Percentiles rank a stretch among this genome's conserved stretches.
Evolutionary conservation across 2,888 invertebrate genomes (phyloP).

Genomic region (Orchesella flavescens): DNA sequence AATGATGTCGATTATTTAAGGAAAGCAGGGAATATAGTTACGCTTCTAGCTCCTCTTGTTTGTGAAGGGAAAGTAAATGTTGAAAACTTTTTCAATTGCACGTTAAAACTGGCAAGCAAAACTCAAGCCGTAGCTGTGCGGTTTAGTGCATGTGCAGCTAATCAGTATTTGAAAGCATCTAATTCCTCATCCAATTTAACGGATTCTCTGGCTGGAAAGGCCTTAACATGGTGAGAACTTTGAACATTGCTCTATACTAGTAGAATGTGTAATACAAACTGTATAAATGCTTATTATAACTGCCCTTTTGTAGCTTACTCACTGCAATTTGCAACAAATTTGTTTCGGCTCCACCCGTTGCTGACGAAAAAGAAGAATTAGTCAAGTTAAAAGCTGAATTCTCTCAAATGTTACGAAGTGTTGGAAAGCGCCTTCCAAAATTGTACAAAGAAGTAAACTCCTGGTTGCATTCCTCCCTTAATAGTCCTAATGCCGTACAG

Average conservation of each 20-base stretch:
- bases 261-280: background rate
- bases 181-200: slow-evolving; percentile 27
- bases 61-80: slow-evolving; percentile 57
- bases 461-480: slow-evolving; percentile 67
- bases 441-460: slow-evolving; percentile 67
- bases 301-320: slow-evolving; percentile 46
- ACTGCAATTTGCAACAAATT: slow-evolving; percentile 66
- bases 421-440: slow-evolving; percentile 65
- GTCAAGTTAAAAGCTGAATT: slow-evolving; percentile 66
- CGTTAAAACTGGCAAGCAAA: slow-evolving; percentile 57
- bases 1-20: slow-evolving; percentile 64
- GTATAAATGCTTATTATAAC: background rate
- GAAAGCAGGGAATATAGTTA: slow-evolving; percentile 67
- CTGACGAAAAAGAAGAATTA: slow-evolving; percentile 67
- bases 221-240: slow-evolving; percentile 53
- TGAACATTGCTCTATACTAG: background rate
- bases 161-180: slow-evolving; percentile 61
- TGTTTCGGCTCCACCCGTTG: slow-evolving; percentile 50
- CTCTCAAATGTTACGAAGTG: slow-evolving; percentile 57
- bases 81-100: slow-evolving; percentile 61
- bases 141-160: slow-evolving; percentile 56
- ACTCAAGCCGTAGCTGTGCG: slow-evolving; percentile 65
- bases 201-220: slow-evolving; percentile 30
- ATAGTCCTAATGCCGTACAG: slow-evolving; percentile 63
- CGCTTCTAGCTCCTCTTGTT: slow-evolving; percentile 47